phyloP scores from a whole-genome alignment of 2,888 invertebrate species.

The Cecidostiba fungosa region DNA sequence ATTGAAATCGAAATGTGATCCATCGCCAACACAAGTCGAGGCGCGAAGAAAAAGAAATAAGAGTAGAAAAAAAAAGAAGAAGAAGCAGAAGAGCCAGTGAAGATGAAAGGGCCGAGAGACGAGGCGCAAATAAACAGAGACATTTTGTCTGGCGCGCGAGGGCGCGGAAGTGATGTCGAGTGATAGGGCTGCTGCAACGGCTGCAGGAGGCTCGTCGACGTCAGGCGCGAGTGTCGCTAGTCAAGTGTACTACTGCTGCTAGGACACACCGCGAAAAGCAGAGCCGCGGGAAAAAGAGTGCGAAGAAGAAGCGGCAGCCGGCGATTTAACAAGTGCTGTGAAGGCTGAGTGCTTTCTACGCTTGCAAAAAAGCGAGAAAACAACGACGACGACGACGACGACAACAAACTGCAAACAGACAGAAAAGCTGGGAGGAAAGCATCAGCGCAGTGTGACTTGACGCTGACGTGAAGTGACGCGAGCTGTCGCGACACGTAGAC shows the following conservation, averaged over 20 bases:
- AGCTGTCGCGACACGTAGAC: conserved; percentile 70
- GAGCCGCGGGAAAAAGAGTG: background rate
- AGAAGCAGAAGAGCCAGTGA: background rate
- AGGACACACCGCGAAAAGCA: conserved; percentile 1
- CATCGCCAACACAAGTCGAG: background rate
- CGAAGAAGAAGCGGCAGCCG: background rate
- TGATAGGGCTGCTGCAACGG: conserved; percentile 37
- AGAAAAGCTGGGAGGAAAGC: conserved; percentile 39
- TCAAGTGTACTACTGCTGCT: background rate
- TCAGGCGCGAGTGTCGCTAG: background rate
- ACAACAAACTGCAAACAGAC: conserved; percentile 42
- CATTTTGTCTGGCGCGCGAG: conserved; percentile 30
- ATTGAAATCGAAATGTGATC: conserved; percentile 37
- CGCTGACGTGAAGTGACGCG: conserved; percentile 71
- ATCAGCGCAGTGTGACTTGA: conserved; percentile 64
- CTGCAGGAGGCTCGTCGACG: background rate
- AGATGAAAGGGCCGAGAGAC: conserved; percentile 43
- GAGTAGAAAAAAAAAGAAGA: background rate
- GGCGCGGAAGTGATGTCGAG: conserved; percentile 47
- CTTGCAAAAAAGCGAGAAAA: conserved; percentile 8
- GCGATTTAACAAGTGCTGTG: conserved; percentile 13
- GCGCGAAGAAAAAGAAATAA: background rate
- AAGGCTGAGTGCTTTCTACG: background rate
- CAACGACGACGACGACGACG: conserved; percentile 51
- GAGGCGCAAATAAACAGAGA: conserved; percentile 48